These are phyloP conservation scores for Eospalax fontanierii DNA, from an alignment of 2,797 vertebrate species.

Conservation along the genomic window DNA sequence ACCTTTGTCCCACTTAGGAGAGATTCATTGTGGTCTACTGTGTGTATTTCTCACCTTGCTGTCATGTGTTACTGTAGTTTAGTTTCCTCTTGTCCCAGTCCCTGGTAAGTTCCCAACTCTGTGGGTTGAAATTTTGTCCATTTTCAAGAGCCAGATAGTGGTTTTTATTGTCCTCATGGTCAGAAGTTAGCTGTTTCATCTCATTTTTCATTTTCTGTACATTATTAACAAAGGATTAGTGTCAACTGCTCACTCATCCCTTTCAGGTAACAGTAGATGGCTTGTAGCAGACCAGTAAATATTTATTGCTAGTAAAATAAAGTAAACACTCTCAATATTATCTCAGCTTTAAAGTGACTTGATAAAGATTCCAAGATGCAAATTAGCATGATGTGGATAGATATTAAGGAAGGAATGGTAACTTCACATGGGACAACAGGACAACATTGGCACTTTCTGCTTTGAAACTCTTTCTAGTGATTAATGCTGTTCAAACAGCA, in stretches of 20 bases:
- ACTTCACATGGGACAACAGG: not conserved
- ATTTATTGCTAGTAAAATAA: not conserved
- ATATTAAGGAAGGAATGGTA: not conserved
- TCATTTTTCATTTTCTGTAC: not conserved
- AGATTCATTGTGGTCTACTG: not conserved
- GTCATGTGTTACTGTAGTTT: not conserved
- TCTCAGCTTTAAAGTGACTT: not conserved
- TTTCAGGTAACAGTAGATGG: not conserved
- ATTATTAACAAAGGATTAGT: not conserved
- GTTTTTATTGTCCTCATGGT: not conserved
- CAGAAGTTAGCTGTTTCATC: not conserved
- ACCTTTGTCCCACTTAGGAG: too few relatives aligned
- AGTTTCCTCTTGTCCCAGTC: not conserved
- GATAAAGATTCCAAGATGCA: not conserved
- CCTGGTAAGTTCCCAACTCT: not conserved
- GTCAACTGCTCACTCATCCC: not conserved
- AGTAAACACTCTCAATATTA: slow-evolving; percentile 2
- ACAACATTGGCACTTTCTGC: not conserved
- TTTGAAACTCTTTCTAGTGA: not conserved
- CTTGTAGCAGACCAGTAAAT: not conserved
- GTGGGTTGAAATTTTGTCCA: not conserved
- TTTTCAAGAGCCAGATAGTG: not conserved
- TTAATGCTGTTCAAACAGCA: not conserved
- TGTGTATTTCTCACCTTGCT: not conserved
- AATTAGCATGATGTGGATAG: not conserved